phyloP scores from a whole-genome alignment of 2,797 vertebrate species.

The Myripristis murdjan region DNA sequence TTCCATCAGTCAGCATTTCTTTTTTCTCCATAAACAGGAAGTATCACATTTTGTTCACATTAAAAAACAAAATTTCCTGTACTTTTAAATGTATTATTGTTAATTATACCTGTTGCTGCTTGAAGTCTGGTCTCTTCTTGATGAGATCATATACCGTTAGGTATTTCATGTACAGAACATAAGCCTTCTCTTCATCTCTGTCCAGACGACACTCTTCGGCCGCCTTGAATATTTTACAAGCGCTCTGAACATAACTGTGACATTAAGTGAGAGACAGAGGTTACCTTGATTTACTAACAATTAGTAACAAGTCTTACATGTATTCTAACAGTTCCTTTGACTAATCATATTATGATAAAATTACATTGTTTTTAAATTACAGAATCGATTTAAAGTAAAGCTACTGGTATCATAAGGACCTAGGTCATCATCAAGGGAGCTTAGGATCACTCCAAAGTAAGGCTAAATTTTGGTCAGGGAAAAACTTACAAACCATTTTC shows the following conservation, averaged over 20 bases:
- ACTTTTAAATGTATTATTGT: not conserved
- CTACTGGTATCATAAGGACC: no score
- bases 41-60: not conserved
- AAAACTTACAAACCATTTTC: no score
- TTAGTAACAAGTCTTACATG: not conserved
- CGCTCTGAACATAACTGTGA: slow-evolving; percentile 94
- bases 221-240: slow-evolving; percentile 96
- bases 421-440: no score
- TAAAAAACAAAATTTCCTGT: no score
- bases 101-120: slow-evolving; percentile 91
- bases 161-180: slow-evolving; percentile 98
- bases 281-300: not conserved
- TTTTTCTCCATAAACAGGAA: not conserved
- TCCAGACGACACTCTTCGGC: slow-evolving; percentile 96
- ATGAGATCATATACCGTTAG: slow-evolving; percentile 94
- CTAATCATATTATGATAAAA: not conserved
- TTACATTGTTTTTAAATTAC: no score
- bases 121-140: slow-evolving; percentile 96
- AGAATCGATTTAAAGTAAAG: no score
- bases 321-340: not conserved
- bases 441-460: no score
- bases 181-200: slow-evolving; percentile 96
- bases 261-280: slow-evolving; percentile 1
- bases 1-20: not conserved
- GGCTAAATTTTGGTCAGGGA: no score